A percentile compares a stretch with the other conserved stretches of the same genome.
phyloP scores from a whole-genome alignment of 2,113 vertebrate species.

The Rallus limicola region DNA sequence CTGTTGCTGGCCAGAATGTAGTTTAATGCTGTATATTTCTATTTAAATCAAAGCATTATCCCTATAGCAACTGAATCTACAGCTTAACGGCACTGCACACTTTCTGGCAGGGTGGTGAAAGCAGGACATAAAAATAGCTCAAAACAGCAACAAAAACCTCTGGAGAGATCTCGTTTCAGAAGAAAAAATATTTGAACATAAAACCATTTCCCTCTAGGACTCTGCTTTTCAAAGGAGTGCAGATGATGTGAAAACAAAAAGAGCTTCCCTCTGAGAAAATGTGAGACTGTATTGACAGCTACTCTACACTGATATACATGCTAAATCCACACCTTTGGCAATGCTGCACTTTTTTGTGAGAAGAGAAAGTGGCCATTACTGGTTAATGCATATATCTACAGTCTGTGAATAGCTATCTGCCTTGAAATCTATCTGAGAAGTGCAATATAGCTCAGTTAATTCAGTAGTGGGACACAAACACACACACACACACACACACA shows the following conservation, averaged over 20 bases:
- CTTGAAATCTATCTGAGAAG: background rate
- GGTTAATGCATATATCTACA: background rate
- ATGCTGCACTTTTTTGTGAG: background rate
- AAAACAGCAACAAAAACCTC: background rate
- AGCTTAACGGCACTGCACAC: background rate
- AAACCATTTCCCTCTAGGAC: background rate
- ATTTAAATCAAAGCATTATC: constrained; percentile 34
- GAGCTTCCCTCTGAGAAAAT: background rate
- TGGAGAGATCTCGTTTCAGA: background rate
- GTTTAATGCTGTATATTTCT: background rate
- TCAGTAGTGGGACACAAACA: background rate
- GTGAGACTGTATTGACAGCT: background rate
- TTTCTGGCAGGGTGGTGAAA: constrained; percentile 3
- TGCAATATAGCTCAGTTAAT: background rate
- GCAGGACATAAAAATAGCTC: constrained; percentile 19
- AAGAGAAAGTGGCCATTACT: background rate
- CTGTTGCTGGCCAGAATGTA: background rate
- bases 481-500: background rate
- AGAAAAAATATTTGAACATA: constrained; percentile 27
- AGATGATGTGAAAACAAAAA: background rate
- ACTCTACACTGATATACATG: background rate
- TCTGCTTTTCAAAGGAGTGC: background rate
- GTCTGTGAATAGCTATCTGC: background rate
- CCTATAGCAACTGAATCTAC: constrained; percentile 37
- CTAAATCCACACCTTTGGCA: background rate